phyloP scores from a whole-genome alignment of 2,113 vertebrate species.

The Phrynosoma blainvillii region DNA sequence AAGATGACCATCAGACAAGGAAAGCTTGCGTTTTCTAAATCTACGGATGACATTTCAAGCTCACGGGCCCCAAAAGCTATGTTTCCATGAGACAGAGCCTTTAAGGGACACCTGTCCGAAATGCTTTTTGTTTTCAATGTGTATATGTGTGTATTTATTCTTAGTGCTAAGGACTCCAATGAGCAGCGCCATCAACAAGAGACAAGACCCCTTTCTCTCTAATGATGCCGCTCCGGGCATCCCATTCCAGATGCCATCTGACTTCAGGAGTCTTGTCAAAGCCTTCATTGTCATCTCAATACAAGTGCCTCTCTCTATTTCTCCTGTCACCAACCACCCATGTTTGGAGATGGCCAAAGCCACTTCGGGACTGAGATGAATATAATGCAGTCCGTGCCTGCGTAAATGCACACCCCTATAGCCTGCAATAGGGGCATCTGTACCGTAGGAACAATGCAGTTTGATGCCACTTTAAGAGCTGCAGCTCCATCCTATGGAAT shows the following conservation, averaged over 20 bases:
- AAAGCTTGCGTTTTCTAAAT: neutral
- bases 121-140: neutral
- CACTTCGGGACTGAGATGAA: too few species aligned
- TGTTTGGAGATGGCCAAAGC: neutral
- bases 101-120: neutral
- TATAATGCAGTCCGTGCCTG: neutral
- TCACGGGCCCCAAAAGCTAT: too few species aligned
- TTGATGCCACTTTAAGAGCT: too few species aligned
- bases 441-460: too few species aligned
- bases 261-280: slow-evolving; percentile 9
- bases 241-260: neutral
- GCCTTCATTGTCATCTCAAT: slow-evolving; percentile 1
- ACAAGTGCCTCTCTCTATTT: neutral
- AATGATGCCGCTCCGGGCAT: neutral
- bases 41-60: neutral
- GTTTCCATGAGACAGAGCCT: too few species aligned
- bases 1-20: too few species aligned
- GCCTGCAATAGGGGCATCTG: neutral
- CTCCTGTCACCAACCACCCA: neutral
- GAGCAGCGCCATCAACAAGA: neutral
- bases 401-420: neutral
- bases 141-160: rapidly evolving
- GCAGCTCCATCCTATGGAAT: too few species aligned
- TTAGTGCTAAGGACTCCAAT: neutral
- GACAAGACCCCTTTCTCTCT: neutral